phyloP scores from a whole-genome alignment of 2,888 invertebrate genomes.

The Pseudococcus longispinus region DNA sequence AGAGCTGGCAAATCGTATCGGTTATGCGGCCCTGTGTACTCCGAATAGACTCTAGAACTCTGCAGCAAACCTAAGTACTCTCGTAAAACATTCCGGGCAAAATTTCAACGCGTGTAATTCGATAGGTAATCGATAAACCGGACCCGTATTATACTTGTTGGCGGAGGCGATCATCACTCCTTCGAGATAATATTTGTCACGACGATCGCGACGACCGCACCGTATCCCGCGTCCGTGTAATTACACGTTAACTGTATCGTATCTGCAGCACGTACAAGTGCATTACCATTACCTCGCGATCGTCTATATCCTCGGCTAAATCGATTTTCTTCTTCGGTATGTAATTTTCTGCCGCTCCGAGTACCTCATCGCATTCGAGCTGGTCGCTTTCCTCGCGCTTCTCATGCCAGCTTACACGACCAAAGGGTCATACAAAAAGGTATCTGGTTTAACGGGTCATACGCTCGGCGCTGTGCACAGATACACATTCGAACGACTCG shows the following conservation, averaged over 20 bases:
- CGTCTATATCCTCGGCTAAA: background rate
- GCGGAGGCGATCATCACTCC: background rate
- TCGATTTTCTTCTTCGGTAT: constrained; percentile 3
- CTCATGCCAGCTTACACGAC: background rate
- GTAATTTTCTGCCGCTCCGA: background rate
- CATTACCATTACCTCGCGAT: background rate
- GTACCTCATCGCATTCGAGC: background rate
- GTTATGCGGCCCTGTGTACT: background rate
- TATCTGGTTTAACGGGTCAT: background rate
- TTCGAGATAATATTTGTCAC: background rate
- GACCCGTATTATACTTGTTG: background rate
- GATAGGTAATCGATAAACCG: background rate
- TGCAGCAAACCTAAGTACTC: no score
- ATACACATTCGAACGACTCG: background rate
- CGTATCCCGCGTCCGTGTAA: background rate
- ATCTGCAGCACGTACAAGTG: background rate
- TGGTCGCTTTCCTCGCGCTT: background rate
- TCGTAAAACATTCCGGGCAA: background rate
- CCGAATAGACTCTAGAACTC: no score
- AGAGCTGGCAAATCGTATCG: background rate
- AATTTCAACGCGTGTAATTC: background rate
- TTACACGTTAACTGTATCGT: constrained; percentile 30
- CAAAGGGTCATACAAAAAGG: background rate
- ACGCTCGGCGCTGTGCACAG: background rate
- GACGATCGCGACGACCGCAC: background rate